Conservation (phyloP, 2,797 vertebrate genomes). For the Helostoma temminkii region DNA sequence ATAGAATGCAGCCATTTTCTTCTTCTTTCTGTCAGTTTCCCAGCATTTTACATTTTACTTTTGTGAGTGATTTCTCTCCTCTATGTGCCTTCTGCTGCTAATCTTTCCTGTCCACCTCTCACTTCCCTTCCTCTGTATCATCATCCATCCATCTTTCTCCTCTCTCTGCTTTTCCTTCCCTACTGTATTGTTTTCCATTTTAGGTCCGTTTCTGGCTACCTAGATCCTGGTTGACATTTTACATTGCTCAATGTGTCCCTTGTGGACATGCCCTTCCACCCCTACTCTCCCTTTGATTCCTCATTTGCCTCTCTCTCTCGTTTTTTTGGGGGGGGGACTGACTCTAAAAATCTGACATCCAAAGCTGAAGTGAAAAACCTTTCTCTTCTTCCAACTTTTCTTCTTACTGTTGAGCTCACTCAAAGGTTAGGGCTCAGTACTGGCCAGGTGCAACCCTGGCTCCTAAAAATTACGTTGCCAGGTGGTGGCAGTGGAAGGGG, state of each 20-base stretch:
- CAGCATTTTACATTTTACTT: conserved; percentile 1
- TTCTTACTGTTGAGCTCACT: conserved; percentile 18
- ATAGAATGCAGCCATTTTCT: conserved; percentile 42
- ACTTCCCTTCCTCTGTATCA: conserved; percentile 18
- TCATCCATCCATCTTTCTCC: conserved; percentile 18
- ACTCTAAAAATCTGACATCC: background rate
- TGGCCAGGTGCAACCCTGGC: too few relatives aligned
- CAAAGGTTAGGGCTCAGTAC: conserved; percentile 26
- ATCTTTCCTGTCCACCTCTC: conserved; percentile 36
- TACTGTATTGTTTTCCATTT: conserved; percentile 44
- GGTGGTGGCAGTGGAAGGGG: conserved; percentile 9
- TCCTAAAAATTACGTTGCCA: too few relatives aligned
- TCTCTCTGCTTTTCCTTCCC: conserved; percentile 9
- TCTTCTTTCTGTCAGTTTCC: conserved; percentile 19
- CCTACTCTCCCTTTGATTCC: conserved; percentile 1
- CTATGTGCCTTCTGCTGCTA: conserved; percentile 28
- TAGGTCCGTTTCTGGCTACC: conserved; percentile 36
- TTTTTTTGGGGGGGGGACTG: too few relatives aligned
- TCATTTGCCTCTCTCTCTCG: conserved; percentile 9
- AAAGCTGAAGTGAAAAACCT: conserved; percentile 20
- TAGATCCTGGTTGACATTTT: conserved; percentile 66
- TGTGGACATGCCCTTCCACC: background rate
- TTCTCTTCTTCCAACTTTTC: background rate
- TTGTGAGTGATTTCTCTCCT: conserved; percentile 28
- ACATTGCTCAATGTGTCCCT: conserved; percentile 37